Evolutionary conservation across 2,113 vertebrate genomes (phyloP), one percentile per base, ranked within the genome.

Genomic region (Tamias sibiricus): DNA sequence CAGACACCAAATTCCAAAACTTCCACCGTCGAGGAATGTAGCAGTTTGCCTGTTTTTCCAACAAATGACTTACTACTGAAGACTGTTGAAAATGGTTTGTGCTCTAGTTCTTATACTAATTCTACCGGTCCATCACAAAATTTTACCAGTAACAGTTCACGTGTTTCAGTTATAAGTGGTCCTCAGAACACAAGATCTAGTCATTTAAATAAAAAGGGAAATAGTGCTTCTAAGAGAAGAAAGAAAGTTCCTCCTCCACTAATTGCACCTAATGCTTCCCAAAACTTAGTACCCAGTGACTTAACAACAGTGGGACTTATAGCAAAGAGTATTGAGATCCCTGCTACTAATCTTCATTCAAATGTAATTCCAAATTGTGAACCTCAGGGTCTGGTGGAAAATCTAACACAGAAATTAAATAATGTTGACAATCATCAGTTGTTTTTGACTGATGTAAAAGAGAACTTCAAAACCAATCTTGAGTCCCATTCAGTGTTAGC

Each of bases 401-500:
- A 98, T 59, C 96, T 99, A 80, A 90, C 99, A 0, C 83, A 99
- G 93, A 99, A 99, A 57, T 98, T 99, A 80, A 99, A 95, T 97
- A 99, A 98, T 81, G 99, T 99, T 96, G 98, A 99, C 98, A 99
- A 98, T 98, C 99, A 98, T 98, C 99, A 99, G 95, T 99, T 99
- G 94, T 97, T 99, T 59, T 40, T 98, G 97, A 98, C 99, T 90
- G 99, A 98, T 72, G 98, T 99, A 89, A 99, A 99, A 98, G 98
- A 98, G 86, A 99, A 98, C 91, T 97, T 98, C 62, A 99, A 99
- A 98, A 97, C 98, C 28, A 98, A 93, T 90, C 96, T 98, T 10
- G 97, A 98, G 7, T 94, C 98, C 88, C 98, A 96, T 95, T 57
- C 97, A 87, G 84, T 96, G 4, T 98, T 98, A 92, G 88, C 98